phyloP scores from a whole-genome alignment of 2,888 invertebrate genomes.

The Timema podura region DNA sequence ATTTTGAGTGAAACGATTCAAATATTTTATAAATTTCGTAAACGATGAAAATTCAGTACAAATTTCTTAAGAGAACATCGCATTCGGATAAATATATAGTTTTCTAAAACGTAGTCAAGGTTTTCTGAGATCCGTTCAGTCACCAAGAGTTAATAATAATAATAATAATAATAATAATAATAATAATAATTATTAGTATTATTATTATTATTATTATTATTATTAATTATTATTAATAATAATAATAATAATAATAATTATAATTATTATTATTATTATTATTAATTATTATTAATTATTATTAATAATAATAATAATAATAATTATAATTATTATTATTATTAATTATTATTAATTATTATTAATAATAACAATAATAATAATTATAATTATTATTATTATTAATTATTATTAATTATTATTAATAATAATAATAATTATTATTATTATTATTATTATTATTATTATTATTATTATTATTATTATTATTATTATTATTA shows the following conservation, averaged over 20 bases:
- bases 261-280: conserved; percentile 42
- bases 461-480: conserved; percentile 43
- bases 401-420: background rate
- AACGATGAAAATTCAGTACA: no score
- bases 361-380: background rate
- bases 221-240: conserved; percentile 26
- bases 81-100: no score
- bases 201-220: conserved; percentile 20
- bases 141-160: conserved; percentile 45
- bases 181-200: conserved; percentile 32
- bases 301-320: background rate
- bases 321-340: background rate
- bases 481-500: conserved; percentile 44
- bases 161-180: conserved; percentile 42
- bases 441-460: conserved; percentile 42
- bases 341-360: background rate
- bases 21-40: no score
- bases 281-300: conserved; percentile 26
- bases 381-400: background rate
- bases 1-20: no score
- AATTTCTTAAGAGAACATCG: no score
- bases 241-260: conserved; percentile 42
- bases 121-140: no score
- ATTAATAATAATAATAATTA: conserved; percentile 41
- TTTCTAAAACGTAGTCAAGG: no score